Evolutionary conservation across 2,888 invertebrate species (phyloP).

Genomic region (Leucophora obtusa): DNA sequence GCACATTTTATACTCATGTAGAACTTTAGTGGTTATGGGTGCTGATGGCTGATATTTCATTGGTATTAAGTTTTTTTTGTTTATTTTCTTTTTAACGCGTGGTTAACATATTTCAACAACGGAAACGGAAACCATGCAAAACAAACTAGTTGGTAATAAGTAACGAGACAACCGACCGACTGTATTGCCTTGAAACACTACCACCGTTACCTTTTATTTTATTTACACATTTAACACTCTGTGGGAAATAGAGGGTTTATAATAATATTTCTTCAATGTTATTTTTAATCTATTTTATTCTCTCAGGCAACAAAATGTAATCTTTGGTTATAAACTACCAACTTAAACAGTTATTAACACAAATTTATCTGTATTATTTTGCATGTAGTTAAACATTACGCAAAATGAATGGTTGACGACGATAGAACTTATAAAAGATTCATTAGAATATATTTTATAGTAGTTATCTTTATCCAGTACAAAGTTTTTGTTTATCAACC

Average conservation of each 20-base stretch:
- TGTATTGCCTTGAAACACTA: not conserved
- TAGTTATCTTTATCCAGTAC: too few species aligned
- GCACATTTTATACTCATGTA: conserved; percentile 38
- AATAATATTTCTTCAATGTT: conserved; percentile 56
- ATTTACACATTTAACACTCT: not conserved
- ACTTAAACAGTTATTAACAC: conserved; percentile 63
- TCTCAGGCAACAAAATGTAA: conserved; percentile 57
- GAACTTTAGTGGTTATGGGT: conserved; percentile 35
- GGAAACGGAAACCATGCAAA: conserved; percentile 61
- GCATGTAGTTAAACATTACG: conserved; percentile 14
- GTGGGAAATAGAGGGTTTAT: not conserved
- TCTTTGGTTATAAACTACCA: conserved; percentile 60
- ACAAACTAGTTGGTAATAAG: conserved; percentile 16
- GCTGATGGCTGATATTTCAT: conserved; percentile 58
- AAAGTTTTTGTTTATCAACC: too few species aligned
- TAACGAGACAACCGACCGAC: conserved; percentile 14
- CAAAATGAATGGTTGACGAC: not conserved
- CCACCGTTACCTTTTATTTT: conserved; percentile 41
- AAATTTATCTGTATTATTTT: conserved; percentile 60
- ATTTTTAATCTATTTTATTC: conserved; percentile 61
- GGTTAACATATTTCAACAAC: conserved; percentile 55
- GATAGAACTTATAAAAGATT: not conserved
- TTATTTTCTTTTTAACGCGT: conserved; percentile 25
- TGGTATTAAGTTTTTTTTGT: conserved; percentile 41
- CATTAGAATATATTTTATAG: too few species aligned